phyloP scores from a whole-genome alignment of 2,888 invertebrate genomes.

The Ramazzottius varieornatus region DNA sequence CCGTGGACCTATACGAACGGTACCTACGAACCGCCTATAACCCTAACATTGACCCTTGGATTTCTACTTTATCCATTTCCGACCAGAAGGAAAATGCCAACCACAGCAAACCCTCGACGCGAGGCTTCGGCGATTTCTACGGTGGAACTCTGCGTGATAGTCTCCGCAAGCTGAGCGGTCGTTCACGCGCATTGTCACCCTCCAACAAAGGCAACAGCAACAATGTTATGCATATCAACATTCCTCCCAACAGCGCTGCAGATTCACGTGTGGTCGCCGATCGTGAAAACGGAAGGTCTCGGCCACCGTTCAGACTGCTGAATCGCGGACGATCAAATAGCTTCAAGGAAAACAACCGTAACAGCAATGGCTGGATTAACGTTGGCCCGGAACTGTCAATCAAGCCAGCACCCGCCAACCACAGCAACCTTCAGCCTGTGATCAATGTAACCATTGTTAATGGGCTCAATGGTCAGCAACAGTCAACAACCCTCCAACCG shows the following conservation, averaged over 20 bases:
- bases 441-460: not conserved
- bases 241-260: not conserved
- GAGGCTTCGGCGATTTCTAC: not conserved
- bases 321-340: not conserved
- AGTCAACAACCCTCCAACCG: too few relatives aligned
- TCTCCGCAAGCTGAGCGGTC: not conserved
- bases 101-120: not conserved
- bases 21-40: not conserved
- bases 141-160: not conserved
- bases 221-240: not conserved
- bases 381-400: not conserved
- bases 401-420: not conserved
- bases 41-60: not conserved
- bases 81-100: not conserved
- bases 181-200: not conserved
- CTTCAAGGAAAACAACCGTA: not conserved
- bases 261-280: not conserved
- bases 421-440: not conserved
- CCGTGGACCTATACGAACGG: not conserved
- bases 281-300: too few relatives aligned
- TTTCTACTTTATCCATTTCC: not conserved
- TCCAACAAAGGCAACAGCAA: not conserved
- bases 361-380: not conserved
- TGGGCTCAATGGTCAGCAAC: too few relatives aligned
- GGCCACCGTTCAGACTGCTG: not conserved